Conservation (phyloP, 2,797 vertebrate genomes). For the Muscicapa striata region DNA sequence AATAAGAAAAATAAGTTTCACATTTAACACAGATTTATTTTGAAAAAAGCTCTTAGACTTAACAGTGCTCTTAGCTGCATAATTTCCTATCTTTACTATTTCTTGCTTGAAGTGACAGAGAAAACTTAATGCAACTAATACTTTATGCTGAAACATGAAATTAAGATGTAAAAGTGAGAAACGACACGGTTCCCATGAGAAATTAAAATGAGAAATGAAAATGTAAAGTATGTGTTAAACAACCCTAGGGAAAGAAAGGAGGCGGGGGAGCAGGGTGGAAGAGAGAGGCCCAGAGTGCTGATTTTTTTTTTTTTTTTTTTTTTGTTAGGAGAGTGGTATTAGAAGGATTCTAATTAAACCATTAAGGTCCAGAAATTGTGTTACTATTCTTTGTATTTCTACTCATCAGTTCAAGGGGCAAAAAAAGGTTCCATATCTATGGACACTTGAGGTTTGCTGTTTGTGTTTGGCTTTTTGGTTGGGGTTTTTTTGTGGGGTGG, state of each 20-base stretch:
- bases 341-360: not conserved
- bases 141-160: slow-evolving; percentile 35
- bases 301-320: not conserved
- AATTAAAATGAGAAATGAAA: slow-evolving; percentile 57
- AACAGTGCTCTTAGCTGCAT: not conserved
- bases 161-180: slow-evolving; percentile 50
- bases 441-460: not conserved
- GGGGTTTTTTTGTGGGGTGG: rapidly evolving
- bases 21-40: not conserved
- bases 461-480: not conserved
- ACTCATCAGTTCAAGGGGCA: not conserved
- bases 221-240: slow-evolving; percentile 47
- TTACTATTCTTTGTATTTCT: not conserved
- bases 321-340: not conserved
- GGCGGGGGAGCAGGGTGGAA: not conserved
- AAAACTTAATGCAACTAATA: slow-evolving; percentile 38
- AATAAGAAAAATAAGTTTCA: slow-evolving; percentile 15
- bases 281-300: not conserved
- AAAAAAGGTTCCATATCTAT: not conserved
- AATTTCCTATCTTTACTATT: slow-evolving; percentile 3
- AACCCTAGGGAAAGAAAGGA: slow-evolving; percentile 10
- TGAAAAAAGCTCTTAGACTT: not conserved
- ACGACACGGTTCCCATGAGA: slow-evolving; percentile 12
- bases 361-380: not conserved
- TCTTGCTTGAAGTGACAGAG: slow-evolving; percentile 27